Conservation (phyloP, 2,888 invertebrate genomes). For the Drosophila meridiana region DNA sequence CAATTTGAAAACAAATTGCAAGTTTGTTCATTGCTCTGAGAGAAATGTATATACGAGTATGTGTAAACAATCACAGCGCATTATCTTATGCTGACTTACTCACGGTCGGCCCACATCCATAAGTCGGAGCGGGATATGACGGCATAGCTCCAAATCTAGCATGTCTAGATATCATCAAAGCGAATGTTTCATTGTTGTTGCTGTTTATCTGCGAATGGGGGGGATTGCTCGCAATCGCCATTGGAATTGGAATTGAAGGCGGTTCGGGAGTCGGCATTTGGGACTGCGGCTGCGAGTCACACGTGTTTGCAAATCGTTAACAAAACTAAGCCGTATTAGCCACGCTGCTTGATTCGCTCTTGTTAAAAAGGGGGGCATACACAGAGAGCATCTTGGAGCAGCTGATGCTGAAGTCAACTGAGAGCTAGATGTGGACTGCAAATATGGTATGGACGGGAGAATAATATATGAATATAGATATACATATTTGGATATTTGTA, state of each 20-base stretch:
- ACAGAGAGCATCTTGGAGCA: slow-evolving; percentile 27
- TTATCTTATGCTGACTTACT: slow-evolving; percentile 57
- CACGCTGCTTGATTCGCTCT: slow-evolving; percentile 46
- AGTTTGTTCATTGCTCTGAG: background rate
- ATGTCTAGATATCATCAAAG: slow-evolving; percentile 63
- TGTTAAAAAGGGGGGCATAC: slow-evolving; percentile 6
- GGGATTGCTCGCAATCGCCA: slow-evolving; percentile 19
- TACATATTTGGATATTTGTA: background rate
- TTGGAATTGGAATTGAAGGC: slow-evolving; percentile 20
- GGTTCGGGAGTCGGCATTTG: background rate
- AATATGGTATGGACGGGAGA: background rate
- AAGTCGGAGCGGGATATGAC: slow-evolving; percentile 42
- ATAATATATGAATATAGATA: background rate
- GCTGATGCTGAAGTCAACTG: slow-evolving; percentile 41
- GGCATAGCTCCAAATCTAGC: slow-evolving; percentile 36
- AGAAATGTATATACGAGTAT: slow-evolving; percentile 10
- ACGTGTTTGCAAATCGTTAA: slow-evolving; percentile 73
- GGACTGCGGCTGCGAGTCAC: slow-evolving; percentile 26
- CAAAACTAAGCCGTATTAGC: slow-evolving; percentile 74
- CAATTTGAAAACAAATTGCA: slow-evolving; percentile 5
- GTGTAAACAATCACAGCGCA: slow-evolving; percentile 48
- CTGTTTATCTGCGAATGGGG: slow-evolving; percentile 33
- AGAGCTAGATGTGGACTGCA: background rate
- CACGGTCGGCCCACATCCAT: slow-evolving; percentile 38
- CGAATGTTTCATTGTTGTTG: slow-evolving; percentile 38